These are phyloP conservation scores for Acronicta psi DNA, from an alignment of 2,888 invertebrate species.

Conservation along the genomic window DNA sequence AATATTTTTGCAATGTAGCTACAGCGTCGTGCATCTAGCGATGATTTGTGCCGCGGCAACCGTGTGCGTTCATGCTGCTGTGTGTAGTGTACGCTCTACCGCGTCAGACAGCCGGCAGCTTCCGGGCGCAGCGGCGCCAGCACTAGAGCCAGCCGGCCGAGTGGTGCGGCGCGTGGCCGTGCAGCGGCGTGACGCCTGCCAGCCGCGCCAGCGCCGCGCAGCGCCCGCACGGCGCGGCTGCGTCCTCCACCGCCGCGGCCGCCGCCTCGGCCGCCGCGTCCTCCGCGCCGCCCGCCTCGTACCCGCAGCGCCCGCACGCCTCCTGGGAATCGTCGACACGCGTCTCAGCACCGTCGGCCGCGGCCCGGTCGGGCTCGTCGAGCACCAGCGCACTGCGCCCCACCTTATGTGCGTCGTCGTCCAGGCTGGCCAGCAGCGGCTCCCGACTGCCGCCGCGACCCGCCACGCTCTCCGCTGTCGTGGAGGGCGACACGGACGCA, in stretches of 20 bases:
- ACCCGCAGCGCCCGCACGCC: conserved; percentile 70
- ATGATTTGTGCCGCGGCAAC: conserved; percentile 20
- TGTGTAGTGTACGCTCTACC: neutral
- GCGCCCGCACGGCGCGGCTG: conserved; percentile 80
- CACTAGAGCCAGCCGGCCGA: conserved; percentile 91
- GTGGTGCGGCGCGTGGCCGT: conserved; percentile 91
- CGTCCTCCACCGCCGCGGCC: conserved; percentile 35
- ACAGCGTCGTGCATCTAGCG: conserved; percentile 38
- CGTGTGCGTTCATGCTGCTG: conserved; percentile 4
- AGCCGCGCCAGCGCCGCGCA: conserved; percentile 90
- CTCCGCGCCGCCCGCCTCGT: conserved; percentile 52
- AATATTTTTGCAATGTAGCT: conserved; percentile 20
- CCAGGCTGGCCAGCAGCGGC: conserved; percentile 90
- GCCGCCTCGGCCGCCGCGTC: conserved; percentile 23
- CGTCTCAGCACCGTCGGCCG: conserved; percentile 40
- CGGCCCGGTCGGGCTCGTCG: conserved; percentile 17
- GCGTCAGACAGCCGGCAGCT: neutral
- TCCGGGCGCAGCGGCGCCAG: conserved; percentile 1
- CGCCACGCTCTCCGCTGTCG: conserved; percentile 61
- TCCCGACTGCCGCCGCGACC: conserved; percentile 88
- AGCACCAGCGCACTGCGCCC: conserved; percentile 4
- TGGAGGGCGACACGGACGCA: conserved; percentile 56
- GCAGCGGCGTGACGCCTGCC: conserved; percentile 92
- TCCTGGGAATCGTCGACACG: conserved; percentile 53
- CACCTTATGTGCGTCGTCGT: conserved; percentile 85